Conservation (phyloP, 2,797 vertebrate species). For the Enteromius mattozi region DNA sequence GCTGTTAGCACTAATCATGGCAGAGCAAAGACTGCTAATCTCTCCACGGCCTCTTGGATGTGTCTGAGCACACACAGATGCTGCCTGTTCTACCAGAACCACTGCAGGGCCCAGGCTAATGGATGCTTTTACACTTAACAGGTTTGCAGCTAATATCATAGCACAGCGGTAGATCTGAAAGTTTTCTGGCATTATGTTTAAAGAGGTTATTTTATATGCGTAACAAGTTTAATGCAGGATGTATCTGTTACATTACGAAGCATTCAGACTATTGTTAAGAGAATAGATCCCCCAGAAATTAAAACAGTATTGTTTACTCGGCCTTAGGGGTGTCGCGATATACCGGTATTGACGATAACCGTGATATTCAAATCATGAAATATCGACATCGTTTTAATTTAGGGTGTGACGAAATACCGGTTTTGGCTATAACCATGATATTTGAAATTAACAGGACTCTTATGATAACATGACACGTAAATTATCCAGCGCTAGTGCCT, state of each 20-base stretch:
- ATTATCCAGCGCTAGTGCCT: too few relatives aligned
- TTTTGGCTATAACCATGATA: too few relatives aligned
- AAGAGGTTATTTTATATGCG: background rate
- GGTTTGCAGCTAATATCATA: constrained; percentile 30
- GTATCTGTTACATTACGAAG: background rate
- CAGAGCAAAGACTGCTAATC: constrained; percentile 44
- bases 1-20: constrained; percentile 48
- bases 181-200: background rate
- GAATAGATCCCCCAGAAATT: background rate
- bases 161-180: background rate
- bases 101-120: constrained; percentile 19
- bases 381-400: too few relatives aligned
- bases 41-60: constrained; percentile 26
- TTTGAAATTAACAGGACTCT: too few relatives aligned
- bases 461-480: too few relatives aligned
- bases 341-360: too few relatives aligned
- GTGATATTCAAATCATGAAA: too few relatives aligned
- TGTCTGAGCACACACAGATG: constrained; percentile 45
- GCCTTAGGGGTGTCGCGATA: too few relatives aligned
- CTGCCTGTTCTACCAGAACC: constrained; percentile 42
- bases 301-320: background rate
- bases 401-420: too few relatives aligned
- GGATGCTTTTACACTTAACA: constrained; percentile 18
- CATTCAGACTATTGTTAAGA: background rate
- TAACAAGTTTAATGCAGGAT: background rate